Conservation (phyloP, 2,113 vertebrate genomes). For the Notothenia coriiceps region DNA sequence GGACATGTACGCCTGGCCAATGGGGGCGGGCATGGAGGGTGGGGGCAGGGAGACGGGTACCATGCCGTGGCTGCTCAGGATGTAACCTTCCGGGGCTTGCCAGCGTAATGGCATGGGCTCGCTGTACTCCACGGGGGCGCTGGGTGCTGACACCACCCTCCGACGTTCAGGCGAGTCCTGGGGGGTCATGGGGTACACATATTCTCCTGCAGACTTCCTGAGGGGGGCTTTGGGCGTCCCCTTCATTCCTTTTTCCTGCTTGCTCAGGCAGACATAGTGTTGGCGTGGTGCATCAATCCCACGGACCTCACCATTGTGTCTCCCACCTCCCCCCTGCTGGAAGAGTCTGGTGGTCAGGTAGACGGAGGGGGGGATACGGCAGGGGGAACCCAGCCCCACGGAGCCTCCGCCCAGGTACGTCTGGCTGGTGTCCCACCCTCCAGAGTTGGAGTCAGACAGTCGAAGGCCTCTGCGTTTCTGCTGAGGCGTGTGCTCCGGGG, state of each 20-base stretch:
- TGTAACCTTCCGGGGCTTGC: constrained; percentile 89
- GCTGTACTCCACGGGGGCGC: constrained; percentile 84
- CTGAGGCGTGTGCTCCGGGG: constrained; percentile 96
- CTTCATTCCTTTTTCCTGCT: constrained; percentile 80
- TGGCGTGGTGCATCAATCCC: constrained; percentile 80
- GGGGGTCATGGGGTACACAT: constrained; percentile 88
- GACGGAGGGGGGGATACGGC: constrained; percentile 80
- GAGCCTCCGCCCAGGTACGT: constrained; percentile 86
- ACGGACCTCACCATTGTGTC: constrained; percentile 70
- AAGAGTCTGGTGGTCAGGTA: constrained; percentile 87
- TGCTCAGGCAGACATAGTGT: constrained; percentile 85
- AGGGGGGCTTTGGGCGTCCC: constrained; percentile 75
- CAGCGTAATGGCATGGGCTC: constrained; percentile 86
- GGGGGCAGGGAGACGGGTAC: constrained; percentile 73
- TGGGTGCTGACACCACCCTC: constrained; percentile 92
- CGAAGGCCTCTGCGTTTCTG: constrained; percentile 90
- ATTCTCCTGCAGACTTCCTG: constrained; percentile 89
- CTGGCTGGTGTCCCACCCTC: constrained; percentile 92
- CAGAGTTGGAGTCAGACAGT: constrained; percentile 86
- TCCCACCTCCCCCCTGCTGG: constrained; percentile 76
- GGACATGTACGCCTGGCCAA: constrained; percentile 79
- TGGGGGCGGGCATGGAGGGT: constrained; percentile 65
- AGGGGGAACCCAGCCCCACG: constrained; percentile 79
- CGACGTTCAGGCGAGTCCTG: constrained; percentile 92
- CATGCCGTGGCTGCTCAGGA: constrained; percentile 88